A percentile compares a stretch with the other conserved stretches of the same genome.
Conservation (phyloP, 2,888 invertebrate genomes). For the Hetaerina titia region DNA sequence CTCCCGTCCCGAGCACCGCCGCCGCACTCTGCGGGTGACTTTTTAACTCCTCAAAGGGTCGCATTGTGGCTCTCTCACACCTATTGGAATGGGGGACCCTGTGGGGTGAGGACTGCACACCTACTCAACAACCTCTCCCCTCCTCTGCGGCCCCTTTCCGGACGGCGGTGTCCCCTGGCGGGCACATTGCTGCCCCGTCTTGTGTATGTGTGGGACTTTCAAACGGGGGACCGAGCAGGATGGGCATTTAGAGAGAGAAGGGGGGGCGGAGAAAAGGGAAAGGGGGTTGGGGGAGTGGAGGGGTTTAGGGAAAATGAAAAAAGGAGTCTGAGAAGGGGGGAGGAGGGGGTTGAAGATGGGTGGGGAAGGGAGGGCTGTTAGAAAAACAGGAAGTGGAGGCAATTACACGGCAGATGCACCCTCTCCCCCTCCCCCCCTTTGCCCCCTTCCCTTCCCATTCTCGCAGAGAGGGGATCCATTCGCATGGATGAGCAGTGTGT, state of each 20-base stretch:
- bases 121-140: no score
- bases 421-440: background rate
- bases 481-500: conserved; percentile 30
- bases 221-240: no score
- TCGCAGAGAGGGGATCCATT: background rate
- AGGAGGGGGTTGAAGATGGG: background rate
- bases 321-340: background rate
- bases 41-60: no score
- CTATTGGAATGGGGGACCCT: no score
- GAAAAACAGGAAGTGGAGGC: conserved; percentile 61
- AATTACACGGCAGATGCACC: conserved; percentile 62
- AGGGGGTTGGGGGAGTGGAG: background rate
- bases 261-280: background rate
- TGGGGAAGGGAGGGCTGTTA: background rate
- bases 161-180: no score
- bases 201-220: no score
- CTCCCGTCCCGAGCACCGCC: no score
- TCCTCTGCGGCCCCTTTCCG: no score
- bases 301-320: background rate
- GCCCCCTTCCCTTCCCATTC: background rate
- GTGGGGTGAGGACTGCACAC: no score
- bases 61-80: no score
- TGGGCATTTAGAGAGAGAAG: background rate
- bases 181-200: no score
- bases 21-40: no score